Evolutionary conservation across 2,797 vertebrate genomes (phyloP).

Genomic region (Podarcis lilfordi): DNA sequence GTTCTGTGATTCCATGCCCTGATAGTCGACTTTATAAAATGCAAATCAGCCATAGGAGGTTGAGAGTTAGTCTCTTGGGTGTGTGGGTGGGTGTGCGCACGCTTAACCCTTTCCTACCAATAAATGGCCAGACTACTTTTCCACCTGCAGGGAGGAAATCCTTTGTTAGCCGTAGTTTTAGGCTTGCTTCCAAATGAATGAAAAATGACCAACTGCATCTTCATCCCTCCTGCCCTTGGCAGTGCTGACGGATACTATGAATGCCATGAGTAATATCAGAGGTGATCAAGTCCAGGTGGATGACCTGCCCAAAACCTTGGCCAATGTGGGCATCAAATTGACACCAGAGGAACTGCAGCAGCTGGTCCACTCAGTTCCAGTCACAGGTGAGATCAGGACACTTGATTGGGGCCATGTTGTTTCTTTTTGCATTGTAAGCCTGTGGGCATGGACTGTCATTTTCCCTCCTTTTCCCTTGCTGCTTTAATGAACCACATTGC

Average conservation of each 20-base stretch:
- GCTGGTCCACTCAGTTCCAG: constrained; percentile 18
- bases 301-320: constrained; percentile 32
- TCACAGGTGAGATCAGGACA: constrained; percentile 51
- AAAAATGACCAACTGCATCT: background rate
- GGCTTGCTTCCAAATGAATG: background rate
- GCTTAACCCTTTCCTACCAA: too few species aligned
- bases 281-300: constrained; percentile 32
- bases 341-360: constrained; percentile 18
- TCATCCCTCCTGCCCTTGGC: background rate
- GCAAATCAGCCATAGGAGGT: background rate
- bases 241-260: constrained; percentile 24
- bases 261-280: constrained; percentile 25
- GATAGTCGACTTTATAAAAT: background rate
- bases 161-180: background rate
- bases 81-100: too few species aligned
- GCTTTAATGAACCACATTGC: too few species aligned
- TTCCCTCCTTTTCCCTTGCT: too few species aligned
- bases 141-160: background rate
- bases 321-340: constrained; percentile 38
- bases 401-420: background rate
- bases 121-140: background rate
- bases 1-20: background rate
- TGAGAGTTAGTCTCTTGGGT: too few species aligned
- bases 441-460: too few species aligned
- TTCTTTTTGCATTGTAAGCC: background rate